Evolutionary conservation across 2,797 vertebrate species (phyloP), one percentile per base, ranked within the genome.

Genomic region (Gallinago stenura): DNA sequence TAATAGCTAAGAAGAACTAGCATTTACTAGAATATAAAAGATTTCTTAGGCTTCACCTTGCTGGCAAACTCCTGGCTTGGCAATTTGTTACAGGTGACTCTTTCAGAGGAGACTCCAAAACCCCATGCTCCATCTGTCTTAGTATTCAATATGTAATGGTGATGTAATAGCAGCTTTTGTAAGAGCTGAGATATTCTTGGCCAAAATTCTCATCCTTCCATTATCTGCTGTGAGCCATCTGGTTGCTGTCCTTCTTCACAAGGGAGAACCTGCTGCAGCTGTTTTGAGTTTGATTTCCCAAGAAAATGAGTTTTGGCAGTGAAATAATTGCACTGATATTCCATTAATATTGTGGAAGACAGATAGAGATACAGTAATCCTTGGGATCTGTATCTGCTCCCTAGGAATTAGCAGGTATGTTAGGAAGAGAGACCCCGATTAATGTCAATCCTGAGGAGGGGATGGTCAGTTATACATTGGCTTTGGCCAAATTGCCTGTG

Each of bases 161-260:
- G 76, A 83, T 66, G 60, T 65, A 92, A 83, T 35, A 83, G 54
- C 73, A 87, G 60, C 43, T 91, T 95, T 77, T 92, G n/a, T 83
- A 89, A 53, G 41, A 87, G 51, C 50, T 76, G 70, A 91, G 70
- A 70, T 73, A 84, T 87, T 83, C 79, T 78, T 89, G 68, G 79
- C 53, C 60, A 84, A 89, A 92, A 87, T 75, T 90, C 22, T 31
- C 53, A 83, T 83, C 37, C 57, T 95, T 89, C 33, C 45, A 87
- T 90, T 93, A 89, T 94, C 75, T 96, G 46, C 69, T 89, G 35
- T 79, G 58, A 90, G 37, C 87, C 80, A 88, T 46, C 54, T 90
- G 72, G 69, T 79, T 87, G 80, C 73, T 90, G 62, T 76, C 50
- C 46, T 62, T 41, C 86, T 73, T 89, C 50, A 65, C 33, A 69